phyloP scores from a whole-genome alignment of 2,888 invertebrate species.

The Polyommatus iphigenia region DNA sequence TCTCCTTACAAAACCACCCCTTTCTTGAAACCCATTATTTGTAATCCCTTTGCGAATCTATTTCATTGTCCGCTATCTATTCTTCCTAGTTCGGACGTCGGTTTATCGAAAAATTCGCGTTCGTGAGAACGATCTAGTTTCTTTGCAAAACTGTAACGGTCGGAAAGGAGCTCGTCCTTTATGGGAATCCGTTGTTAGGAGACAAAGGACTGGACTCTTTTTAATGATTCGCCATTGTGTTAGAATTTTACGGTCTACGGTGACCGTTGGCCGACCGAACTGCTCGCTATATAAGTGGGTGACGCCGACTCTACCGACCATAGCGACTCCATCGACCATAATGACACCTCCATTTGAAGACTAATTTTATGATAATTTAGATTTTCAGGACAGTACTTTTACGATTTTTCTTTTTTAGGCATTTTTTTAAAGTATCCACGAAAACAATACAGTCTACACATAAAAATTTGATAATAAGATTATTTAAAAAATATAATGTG shows the following conservation, averaged over 20 bases:
- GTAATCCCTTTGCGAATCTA: conserved; percentile 82
- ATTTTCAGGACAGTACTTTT: neutral
- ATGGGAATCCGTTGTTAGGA: conserved; percentile 68
- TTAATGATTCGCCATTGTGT: conserved; percentile 77
- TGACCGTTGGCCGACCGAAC: conserved; percentile 77
- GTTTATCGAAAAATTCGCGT: conserved; percentile 75
- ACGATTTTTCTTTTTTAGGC: no score
- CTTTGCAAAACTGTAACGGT: conserved; percentile 76
- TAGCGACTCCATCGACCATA: neutral
- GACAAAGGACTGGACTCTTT: conserved; percentile 76
- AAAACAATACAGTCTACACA: neutral
- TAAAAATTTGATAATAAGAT: neutral
- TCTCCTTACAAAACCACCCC: conserved; percentile 65
- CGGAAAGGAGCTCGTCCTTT: conserved; percentile 56
- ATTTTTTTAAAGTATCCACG: neutral
- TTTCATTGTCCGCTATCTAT: conserved; percentile 69
- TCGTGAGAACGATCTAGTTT: conserved; percentile 78
- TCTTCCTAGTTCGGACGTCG: conserved; percentile 62
- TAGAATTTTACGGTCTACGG: conserved; percentile 58
- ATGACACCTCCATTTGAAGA: neutral
- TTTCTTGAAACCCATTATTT: conserved; percentile 79
- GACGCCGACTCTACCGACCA: conserved; percentile 34
- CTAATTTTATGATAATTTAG: neutral
- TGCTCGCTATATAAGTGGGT: conserved; percentile 68
- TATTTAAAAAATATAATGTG: neutral